Conservation (phyloP, 2,888 invertebrate genomes). For the Tubulanus polymorphus region DNA sequence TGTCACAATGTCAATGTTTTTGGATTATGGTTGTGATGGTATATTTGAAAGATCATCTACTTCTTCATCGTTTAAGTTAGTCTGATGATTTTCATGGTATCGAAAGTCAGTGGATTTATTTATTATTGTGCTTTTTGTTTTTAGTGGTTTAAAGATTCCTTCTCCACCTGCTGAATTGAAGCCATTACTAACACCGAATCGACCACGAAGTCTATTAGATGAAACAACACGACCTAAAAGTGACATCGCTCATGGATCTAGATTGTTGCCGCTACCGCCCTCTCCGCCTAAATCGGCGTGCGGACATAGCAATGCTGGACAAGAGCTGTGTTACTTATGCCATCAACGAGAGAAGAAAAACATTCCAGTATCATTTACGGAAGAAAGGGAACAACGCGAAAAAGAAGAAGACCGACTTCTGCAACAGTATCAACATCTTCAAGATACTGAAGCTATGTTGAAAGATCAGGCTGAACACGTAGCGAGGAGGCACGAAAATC, state of each 20-base stretch:
- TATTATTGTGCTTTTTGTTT: too few species aligned
- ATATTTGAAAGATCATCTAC: too few species aligned
- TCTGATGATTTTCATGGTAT: too few species aligned
- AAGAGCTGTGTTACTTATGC: constrained; percentile 53
- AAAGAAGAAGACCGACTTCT: constrained; percentile 48
- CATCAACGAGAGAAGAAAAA: constrained; percentile 52
- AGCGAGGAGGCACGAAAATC: constrained; percentile 42
- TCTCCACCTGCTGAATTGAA: too few species aligned
- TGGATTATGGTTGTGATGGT: too few species aligned
- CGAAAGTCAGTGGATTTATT: too few species aligned
- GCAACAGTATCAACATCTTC: constrained; percentile 50
- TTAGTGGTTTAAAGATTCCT: too few species aligned
- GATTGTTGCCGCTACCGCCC: background rate
- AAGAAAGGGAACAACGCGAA: constrained; percentile 41
- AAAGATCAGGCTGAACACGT: constrained; percentile 44
- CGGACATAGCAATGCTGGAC: constrained; percentile 50
- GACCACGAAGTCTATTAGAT: background rate
- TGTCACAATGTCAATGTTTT: too few species aligned
- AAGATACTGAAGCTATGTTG: constrained; percentile 47
- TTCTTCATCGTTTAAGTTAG: too few species aligned
- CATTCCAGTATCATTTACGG: constrained; percentile 47
- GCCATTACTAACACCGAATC: background rate
- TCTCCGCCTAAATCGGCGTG: constrained; percentile 19
- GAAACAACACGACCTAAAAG: too few species aligned
- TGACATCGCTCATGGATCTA: too few species aligned